These are phyloP conservation scores for Eclectus roratus DNA, from an alignment of 2,113 vertebrate species.

Conservation along the genomic window DNA sequence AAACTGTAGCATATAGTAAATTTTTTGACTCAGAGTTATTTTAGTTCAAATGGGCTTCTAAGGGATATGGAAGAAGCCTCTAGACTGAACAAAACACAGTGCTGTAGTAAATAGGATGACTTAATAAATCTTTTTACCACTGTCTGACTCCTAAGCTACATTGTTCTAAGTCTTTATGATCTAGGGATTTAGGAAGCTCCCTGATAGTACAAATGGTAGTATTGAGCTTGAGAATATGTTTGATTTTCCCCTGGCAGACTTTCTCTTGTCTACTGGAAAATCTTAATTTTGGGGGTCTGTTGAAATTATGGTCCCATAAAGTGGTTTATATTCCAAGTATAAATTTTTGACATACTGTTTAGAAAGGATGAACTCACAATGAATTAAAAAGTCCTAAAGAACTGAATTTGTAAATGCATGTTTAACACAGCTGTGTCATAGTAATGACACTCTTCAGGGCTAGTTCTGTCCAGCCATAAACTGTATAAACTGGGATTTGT, in stretches of 20 bases:
- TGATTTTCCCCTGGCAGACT: not conserved
- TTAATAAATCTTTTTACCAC: not conserved
- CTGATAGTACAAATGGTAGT: not conserved
- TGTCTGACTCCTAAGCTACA: not conserved
- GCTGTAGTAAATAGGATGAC: not conserved
- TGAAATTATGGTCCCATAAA: not conserved
- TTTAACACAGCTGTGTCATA: not conserved
- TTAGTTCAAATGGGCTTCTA: not conserved
- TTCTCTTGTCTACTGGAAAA: not conserved
- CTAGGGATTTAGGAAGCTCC: not conserved
- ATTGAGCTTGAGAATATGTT: not conserved
- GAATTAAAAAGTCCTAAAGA: not conserved
- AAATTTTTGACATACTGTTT: not conserved
- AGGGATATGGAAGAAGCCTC: not conserved
- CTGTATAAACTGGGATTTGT: not conserved
- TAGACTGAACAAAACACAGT: not conserved
- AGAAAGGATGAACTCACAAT: not conserved
- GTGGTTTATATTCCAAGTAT: not conserved
- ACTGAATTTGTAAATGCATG: not conserved
- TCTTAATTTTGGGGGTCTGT: not conserved
- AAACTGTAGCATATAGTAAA: not conserved
- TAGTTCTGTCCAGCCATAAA: not conserved
- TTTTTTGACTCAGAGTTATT: not conserved
- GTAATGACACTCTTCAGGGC: not conserved
- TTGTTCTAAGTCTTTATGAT: not conserved